Conservation (phyloP, 2,797 vertebrate genomes). For the Typhlichthys subterraneus region DNA sequence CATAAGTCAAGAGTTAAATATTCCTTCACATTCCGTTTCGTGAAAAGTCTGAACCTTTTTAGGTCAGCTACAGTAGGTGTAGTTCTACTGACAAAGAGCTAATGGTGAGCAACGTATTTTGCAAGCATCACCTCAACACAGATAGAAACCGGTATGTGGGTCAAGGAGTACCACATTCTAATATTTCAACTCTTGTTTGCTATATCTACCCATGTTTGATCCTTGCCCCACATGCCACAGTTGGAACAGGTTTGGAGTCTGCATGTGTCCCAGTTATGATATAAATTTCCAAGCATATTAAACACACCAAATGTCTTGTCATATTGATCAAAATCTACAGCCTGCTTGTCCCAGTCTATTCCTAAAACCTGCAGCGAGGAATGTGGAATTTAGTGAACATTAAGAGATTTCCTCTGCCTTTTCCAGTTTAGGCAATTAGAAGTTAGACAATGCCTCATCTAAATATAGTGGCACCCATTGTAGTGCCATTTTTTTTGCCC, state of each 20-base stretch:
- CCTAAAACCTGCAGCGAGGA: conserved; percentile 27
- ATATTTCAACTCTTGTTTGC: too few relatives aligned
- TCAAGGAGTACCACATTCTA: too few relatives aligned
- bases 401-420: conserved; percentile 47
- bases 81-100: too few relatives aligned
- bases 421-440: conserved; percentile 30
- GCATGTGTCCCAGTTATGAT: neutral
- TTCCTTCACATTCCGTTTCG: too few relatives aligned
- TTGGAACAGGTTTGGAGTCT: conserved; percentile 24
- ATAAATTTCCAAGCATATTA: conserved; percentile 5
- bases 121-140: too few relatives aligned
- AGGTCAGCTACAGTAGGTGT: too few relatives aligned
- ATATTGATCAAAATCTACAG: conserved; percentile 5
- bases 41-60: too few relatives aligned
- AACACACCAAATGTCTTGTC: conserved; percentile 6
- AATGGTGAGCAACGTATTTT: too few relatives aligned
- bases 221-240: neutral
- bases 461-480: conserved; percentile 39
- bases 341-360: neutral
- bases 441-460: conserved; percentile 53
- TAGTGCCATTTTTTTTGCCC: too few relatives aligned
- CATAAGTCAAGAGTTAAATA: too few relatives aligned
- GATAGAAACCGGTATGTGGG: too few relatives aligned
- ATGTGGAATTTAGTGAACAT: conserved; percentile 52
- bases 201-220: too few relatives aligned